Evolutionary conservation across 1,140 invertebrate genomes (phyloP).

Genomic region (Drosophila parabipectinata): DNA sequence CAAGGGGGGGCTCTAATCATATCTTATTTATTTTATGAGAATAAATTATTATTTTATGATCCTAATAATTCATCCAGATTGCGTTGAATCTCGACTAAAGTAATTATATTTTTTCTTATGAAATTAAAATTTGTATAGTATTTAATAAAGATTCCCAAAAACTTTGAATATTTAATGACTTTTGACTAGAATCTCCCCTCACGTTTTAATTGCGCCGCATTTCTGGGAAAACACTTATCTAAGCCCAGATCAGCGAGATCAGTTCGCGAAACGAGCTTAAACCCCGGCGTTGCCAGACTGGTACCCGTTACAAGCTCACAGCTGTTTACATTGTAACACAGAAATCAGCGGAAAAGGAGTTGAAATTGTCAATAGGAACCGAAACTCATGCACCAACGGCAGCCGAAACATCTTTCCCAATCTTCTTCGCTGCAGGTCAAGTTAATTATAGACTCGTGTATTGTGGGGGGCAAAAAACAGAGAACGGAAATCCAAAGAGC

Average conservation of each 20-base stretch:
- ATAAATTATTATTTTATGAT: neutral
- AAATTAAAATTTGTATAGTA: no score
- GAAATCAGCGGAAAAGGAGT: constrained; percentile 18
- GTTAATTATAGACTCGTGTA: constrained; percentile 58
- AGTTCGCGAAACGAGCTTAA: constrained; percentile 40
- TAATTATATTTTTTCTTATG: no score
- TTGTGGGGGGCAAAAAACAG: constrained; percentile 25
- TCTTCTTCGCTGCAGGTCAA: neutral
- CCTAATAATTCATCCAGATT: no score
- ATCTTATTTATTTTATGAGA: neutral
- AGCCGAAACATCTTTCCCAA: neutral
- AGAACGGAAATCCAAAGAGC: neutral
- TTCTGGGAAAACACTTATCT: neutral
- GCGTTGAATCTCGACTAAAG: no score
- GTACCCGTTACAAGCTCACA: constrained; percentile 35
- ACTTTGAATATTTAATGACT: neutral
- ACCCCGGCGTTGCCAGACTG: constrained; percentile 49
- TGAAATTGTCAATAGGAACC: neutral
- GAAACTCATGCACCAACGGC: neutral
- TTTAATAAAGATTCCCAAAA: no score
- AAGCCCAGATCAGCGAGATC: constrained; percentile 3
- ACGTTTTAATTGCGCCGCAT: neutral
- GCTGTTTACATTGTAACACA: constrained; percentile 44
- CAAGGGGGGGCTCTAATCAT: neutral
- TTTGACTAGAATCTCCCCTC: neutral